A percentile compares a stretch with the other conserved stretches of the same genome.
Evolutionary conservation across 2,113 vertebrate genomes (phyloP).

Genomic region (Pogona vitticeps): DNA sequence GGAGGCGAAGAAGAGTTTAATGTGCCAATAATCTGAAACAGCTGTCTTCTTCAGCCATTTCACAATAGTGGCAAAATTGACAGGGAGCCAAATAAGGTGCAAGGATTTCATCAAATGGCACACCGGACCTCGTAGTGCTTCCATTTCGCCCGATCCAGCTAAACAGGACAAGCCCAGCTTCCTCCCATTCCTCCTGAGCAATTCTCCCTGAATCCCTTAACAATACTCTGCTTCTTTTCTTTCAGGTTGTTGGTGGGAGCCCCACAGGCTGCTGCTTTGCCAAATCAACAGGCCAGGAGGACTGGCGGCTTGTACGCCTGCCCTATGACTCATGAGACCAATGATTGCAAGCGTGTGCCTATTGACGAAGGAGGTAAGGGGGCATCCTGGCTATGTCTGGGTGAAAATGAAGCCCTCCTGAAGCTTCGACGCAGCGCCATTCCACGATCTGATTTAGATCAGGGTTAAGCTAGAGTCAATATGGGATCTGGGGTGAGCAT

Average conservation of each 20-base stretch:
- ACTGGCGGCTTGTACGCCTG: constrained; percentile 91
- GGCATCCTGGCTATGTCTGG: accelerated
- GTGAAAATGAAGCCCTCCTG: not conserved
- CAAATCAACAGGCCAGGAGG: constrained; percentile 77
- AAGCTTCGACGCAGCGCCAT: not conserved
- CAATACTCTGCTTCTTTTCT: not conserved
- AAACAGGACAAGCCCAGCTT: not conserved
- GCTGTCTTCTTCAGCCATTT: too few relatives aligned
- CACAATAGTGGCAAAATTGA: too few relatives aligned
- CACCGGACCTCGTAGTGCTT: too few relatives aligned
- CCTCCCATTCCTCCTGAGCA: not conserved
- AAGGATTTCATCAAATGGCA: too few relatives aligned
- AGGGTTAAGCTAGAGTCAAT: not conserved
- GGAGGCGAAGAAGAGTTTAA: too few relatives aligned
- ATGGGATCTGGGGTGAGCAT: not conserved
- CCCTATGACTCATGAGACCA: constrained; percentile 84
- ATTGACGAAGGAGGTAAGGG: constrained; percentile 85
- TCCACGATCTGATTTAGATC: not conserved
- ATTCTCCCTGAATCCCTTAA: not conserved
- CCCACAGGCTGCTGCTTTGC: constrained; percentile 83
- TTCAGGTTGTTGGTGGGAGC: constrained; percentile 90
- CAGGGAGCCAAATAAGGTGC: too few relatives aligned
- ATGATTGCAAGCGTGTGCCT: constrained; percentile 87
- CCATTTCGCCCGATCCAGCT: too few relatives aligned
- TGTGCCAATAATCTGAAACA: too few relatives aligned